Base-by-base conservation (phyloP, 2,113 vertebrate genomes). In the Lucifuga dentata region DNA sequence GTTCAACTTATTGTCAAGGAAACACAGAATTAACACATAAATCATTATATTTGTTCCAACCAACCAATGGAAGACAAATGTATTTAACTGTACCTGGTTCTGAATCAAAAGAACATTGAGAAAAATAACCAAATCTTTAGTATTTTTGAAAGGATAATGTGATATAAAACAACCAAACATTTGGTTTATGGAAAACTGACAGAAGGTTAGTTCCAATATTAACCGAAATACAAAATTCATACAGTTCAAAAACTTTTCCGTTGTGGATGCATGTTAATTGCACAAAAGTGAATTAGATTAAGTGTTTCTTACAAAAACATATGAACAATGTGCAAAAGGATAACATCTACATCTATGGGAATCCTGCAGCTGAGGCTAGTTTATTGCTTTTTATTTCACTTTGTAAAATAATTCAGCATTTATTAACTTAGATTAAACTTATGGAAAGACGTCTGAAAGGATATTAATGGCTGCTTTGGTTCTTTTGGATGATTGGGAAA, bases 321-420 rank as follows among this genome's bases (percentile, higher is more conserved):
- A 68, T 76, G 53, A 81, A 76, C 63, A 80, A 59, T 89, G 85
- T 90, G 80, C 88, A 87, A 88, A 86, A 80, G 66, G 73, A 66
- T 29, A 39, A 15, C 39, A 43, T 83, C 49, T 80, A 81, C 23
- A 78, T 83, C 66, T 74, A 57, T 62, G 36, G 35, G 68, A 67
- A 58, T 66, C 39, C 11, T 79, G 65, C 62, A 71, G 71, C 86
- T 79, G 60, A 76, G 69, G 52, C 58, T 50, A 44, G n/a, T 57
- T 29, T 65, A 61, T 62, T 44, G 17, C 67, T 77, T 55, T 83
- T 65, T 71, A 48, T 15, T 73, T 50, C 48, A 53, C 19, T 7
- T 68, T 79, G 67, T 12, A 71, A 89, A 88, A 90, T 88, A 82
- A 66, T 62, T 80, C 23, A 41, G 44, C 10, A 58, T 78, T 70